Evolutionary conservation across 2,113 vertebrate species (phyloP).

Genomic region (Heloderma charlesbogerti): DNA sequence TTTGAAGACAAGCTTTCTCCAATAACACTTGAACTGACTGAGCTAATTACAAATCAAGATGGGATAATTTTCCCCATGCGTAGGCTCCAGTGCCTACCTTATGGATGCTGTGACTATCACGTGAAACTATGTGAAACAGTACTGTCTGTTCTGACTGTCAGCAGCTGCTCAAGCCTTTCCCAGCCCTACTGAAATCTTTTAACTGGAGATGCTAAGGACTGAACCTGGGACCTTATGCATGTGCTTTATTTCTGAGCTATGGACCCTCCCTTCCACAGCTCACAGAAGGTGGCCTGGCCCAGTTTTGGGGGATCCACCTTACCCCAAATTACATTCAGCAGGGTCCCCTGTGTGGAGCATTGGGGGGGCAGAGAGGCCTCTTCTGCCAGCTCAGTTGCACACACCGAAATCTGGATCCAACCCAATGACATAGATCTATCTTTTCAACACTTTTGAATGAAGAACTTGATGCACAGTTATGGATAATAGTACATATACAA

Average conservation of each 20-base stretch:
- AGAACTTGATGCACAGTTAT: not conserved
- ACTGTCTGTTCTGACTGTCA: not conserved
- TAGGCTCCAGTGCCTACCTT: not conserved
- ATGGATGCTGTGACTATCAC: not conserved
- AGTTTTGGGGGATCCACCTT: too few relatives aligned
- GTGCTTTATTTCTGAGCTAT: not conserved
- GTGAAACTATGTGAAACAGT: not conserved
- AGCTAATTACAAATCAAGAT: not conserved
- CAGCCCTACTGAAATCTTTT: not conserved
- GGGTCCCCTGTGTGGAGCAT: too few relatives aligned
- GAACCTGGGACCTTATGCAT: too few relatives aligned
- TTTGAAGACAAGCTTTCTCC: not conserved
- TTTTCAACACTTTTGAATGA: not conserved
- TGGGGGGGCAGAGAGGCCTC: too few relatives aligned
- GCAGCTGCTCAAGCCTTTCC: not conserved
- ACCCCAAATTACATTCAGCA: too few relatives aligned
- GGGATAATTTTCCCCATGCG: not conserved
- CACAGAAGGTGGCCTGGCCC: too few relatives aligned
- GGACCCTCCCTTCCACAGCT: not conserved
- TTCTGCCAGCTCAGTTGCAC: too few relatives aligned
- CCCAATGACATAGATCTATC: too few relatives aligned
- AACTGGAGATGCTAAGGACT: not conserved
- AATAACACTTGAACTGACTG: not conserved
- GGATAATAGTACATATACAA: not conserved
- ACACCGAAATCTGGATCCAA: too few relatives aligned